Evolutionary conservation across 2,113 vertebrate genomes (phyloP).

Genomic region (Myiagra hebetior): DNA sequence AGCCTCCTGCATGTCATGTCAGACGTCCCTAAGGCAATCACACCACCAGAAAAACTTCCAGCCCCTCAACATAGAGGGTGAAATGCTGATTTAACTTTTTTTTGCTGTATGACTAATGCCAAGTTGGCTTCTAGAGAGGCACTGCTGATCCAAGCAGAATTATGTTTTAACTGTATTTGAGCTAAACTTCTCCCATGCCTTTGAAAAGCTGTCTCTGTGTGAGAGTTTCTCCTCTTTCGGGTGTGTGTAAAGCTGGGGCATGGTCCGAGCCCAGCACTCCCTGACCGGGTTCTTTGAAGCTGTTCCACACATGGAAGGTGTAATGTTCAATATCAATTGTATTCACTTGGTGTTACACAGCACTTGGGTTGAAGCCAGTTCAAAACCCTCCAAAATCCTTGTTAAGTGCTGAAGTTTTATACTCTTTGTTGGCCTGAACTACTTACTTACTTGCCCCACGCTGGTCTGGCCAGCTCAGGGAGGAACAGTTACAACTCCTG

Average conservation of each 20-base stretch:
- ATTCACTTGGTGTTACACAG: not conserved
- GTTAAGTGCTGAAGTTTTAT: rapidly evolving
- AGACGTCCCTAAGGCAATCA: not conserved
- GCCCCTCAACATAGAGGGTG: not conserved
- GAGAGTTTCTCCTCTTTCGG: not conserved
- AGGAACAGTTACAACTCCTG: not conserved
- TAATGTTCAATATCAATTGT: rapidly evolving
- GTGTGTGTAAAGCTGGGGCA: not conserved
- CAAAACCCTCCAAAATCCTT: not conserved
- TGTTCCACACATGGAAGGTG: not conserved
- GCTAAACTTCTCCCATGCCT: not conserved
- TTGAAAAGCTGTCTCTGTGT: not conserved
- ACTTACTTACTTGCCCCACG: rapidly evolving
- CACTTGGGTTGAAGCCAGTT: not conserved
- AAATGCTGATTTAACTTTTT: not conserved
- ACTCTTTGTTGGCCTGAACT: not conserved
- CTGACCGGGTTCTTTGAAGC: not conserved
- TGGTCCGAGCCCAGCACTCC: not conserved
- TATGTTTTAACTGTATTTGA: not conserved
- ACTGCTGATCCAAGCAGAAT: not conserved
- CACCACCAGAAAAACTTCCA: not conserved
- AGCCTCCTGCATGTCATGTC: not conserved
- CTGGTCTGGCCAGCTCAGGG: not conserved
- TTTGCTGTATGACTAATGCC: not conserved
- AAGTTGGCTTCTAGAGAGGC: not conserved